Percentiles rank a stretch among this genome's conserved stretches.
phyloP scores from a whole-genome alignment of 1,140 invertebrate species.

The Eciton burchellii region DNA sequence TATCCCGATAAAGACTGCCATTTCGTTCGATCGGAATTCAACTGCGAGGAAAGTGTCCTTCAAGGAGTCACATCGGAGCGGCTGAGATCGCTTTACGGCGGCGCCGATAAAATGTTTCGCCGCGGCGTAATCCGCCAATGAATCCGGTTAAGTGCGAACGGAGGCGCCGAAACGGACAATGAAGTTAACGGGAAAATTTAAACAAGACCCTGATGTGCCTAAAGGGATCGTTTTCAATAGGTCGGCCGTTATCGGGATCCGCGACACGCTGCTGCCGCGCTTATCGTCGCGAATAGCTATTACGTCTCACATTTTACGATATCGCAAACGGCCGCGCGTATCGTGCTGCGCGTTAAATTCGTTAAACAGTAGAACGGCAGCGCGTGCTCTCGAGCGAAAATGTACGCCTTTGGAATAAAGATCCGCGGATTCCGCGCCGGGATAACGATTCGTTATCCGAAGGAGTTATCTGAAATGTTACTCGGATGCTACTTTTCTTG shows the following conservation, averaged over 20 bases:
- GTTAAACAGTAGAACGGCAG: constrained; percentile 53
- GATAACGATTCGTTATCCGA: not conserved
- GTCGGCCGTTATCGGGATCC: not conserved
- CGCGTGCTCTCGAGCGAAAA: too few relatives aligned
- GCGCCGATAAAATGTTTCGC: constrained; percentile 23
- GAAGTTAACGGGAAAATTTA: constrained; percentile 46
- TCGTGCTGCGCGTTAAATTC: constrained; percentile 49
- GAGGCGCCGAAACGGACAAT: not conserved
- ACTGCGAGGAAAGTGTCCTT: constrained; percentile 9
- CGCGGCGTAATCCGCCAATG: constrained; percentile 39
- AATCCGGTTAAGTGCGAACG: constrained; percentile 34
- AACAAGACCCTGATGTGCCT: constrained; percentile 15
- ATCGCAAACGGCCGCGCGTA: constrained; percentile 43
- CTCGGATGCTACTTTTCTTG: not conserved
- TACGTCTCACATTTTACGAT: constrained; percentile 53
- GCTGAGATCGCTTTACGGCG: constrained; percentile 20
- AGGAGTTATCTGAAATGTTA: not conserved
- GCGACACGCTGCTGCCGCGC: constrained; percentile 5
- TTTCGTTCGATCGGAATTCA: constrained; percentile 19
- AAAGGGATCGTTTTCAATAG: constrained; percentile 33
- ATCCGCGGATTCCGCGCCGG: not conserved
- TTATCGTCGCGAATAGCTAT: constrained; percentile 55
- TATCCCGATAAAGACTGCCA: constrained; percentile 13
- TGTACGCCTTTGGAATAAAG: too few relatives aligned
- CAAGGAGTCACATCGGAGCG: constrained; percentile 13